Base-by-base conservation (phyloP, 2,797 vertebrate species). In the Leptodactylus fallax region DNA sequence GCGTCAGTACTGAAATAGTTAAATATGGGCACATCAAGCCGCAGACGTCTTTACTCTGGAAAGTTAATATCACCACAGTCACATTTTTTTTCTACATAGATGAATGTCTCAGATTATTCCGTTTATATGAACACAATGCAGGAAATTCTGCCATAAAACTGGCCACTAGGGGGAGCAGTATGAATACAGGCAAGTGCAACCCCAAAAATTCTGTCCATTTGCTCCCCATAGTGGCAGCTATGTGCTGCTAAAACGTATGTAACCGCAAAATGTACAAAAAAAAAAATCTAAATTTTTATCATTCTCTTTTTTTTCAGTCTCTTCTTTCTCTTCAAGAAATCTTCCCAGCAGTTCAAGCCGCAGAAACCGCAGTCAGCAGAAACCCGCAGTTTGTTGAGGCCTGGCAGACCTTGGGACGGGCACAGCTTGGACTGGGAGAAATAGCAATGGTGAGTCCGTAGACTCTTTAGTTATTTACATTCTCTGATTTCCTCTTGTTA, bases 361-460 rank as follows among this genome's bases (percentile, higher is more conserved):
- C 97, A 25, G 97, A 99, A 94, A 97, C 94, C 95, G 97, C 96
- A 7, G 95, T 98, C 65, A 97, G 97, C 91, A 93, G 96, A 89
- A 96, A 95, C 63, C 96, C 97, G 53, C 93, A 94, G 80, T 98
- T 97, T 92, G 99, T 98, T 96, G 97, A 98, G 90, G 97, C 96
- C 63, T 97, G 97, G 97, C 98, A 98, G 92, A 99, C 98, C 53
- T 90, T 99, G 90, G 98, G 98, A 82, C 97, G 97, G 6, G 96
- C 97, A 23, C 98, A 99, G 91, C 96, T 99, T 90, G 97, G 96
- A 91, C 92, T 99, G 87, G 98, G 98, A 81, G 98, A 99, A 94
- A 96, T 99, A 91, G 95, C 96, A 27, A 91, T 99, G 96, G 98
- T 99, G 95, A 91, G 92, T 90, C 6, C 36, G 36, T n/a, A n/a